Evolutionary conservation across 1,140 invertebrate species (phyloP).

Genomic region (Lanistes nyassanus): DNA sequence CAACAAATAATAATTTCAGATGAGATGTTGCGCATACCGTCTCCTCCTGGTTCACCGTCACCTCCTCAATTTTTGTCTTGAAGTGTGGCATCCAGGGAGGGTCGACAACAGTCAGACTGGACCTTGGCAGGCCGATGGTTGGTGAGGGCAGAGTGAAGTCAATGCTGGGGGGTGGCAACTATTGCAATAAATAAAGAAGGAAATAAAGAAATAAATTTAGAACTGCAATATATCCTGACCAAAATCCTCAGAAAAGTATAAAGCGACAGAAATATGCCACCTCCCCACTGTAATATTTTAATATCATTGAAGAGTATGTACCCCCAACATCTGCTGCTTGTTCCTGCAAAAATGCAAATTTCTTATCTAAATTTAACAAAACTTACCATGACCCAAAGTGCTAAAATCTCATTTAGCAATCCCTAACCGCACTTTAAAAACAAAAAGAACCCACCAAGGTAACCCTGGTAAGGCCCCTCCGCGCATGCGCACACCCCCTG

Average conservation of each 20-base stretch:
- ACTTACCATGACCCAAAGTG: too few relatives aligned
- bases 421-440: too few relatives aligned
- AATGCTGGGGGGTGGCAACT: conserved; percentile 94
- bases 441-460: too few relatives aligned
- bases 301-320: too few relatives aligned
- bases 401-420: too few relatives aligned
- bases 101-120: conserved; percentile 81
- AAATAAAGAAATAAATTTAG: not conserved
- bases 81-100: conserved; percentile 98
- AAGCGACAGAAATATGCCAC: not conserved
- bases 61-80: conserved; percentile 98
- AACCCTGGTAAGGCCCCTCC: too few relatives aligned
- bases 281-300: too few relatives aligned
- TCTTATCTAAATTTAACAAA: too few relatives aligned
- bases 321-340: too few relatives aligned
- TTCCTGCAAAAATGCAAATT: too few relatives aligned
- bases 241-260: not conserved
- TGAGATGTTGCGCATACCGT: conserved; percentile 88
- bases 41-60: conserved; percentile 97
- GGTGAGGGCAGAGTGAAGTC: conserved; percentile 99
- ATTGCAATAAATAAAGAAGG: not conserved
- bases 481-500: too few relatives aligned
- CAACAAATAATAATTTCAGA: too few relatives aligned
- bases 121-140: conserved; percentile 82
- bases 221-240: not conserved